These are phyloP conservation scores for Drosophila sucinea DNA, from an alignment of 1,140 invertebrate genomes.

Conservation along the genomic window DNA sequence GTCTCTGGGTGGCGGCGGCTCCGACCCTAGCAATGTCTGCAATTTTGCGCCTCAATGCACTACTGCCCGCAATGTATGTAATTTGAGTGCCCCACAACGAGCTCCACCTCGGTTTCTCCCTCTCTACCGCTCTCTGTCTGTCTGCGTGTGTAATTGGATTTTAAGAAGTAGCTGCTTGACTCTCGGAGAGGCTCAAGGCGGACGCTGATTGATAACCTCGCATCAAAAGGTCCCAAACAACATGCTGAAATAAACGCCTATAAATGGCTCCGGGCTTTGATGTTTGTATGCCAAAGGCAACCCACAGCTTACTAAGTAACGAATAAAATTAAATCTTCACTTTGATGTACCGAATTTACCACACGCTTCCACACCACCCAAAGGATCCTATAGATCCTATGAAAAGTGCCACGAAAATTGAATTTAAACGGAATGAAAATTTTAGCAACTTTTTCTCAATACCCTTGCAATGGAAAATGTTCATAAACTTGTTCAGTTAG, in stretches of 20 bases:
- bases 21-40: slow-evolving; percentile 26
- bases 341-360: slow-evolving; percentile 13
- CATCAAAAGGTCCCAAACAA: slow-evolving; percentile 63
- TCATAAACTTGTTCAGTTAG: neutral
- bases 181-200: slow-evolving; percentile 16
- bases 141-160: slow-evolving; percentile 75
- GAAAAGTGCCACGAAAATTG: too few relatives aligned
- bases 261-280: slow-evolving; percentile 58
- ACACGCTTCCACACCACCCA: neutral
- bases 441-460: too few relatives aligned
- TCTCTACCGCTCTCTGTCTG: slow-evolving; percentile 15
- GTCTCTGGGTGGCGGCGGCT: slow-evolving; percentile 58
- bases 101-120: slow-evolving; percentile 10
- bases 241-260: slow-evolving; percentile 70
- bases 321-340: slow-evolving; percentile 7
- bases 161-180: slow-evolving; percentile 72
- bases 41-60: slow-evolving; percentile 69
- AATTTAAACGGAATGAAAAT: neutral
- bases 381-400: neutral
- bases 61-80: slow-evolving; percentile 62
- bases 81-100: slow-evolving; percentile 56
- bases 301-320: slow-evolving; percentile 2
- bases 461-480: neutral
- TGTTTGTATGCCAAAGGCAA: slow-evolving; percentile 50
- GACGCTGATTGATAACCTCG: slow-evolving; percentile 74